Evolutionary conservation across 2,797 vertebrate genomes (phyloP).

Genomic region (Coreius guichenoti): DNA sequence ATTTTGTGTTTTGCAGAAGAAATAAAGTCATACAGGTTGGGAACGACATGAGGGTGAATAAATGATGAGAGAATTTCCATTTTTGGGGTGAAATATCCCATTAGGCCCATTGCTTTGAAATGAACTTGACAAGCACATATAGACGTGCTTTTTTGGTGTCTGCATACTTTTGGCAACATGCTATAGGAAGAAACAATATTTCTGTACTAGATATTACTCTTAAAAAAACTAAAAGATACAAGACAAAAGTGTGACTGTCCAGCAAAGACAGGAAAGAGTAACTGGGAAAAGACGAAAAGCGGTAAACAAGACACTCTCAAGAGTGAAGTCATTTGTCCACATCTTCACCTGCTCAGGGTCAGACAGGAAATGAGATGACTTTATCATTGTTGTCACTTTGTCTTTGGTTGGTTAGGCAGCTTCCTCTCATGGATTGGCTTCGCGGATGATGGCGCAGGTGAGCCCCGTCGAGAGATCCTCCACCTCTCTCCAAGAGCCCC

Average conservation of each 20-base stretch:
- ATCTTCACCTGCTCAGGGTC: constrained; percentile 72
- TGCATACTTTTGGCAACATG: neutral
- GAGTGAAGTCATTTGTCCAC: constrained; percentile 74
- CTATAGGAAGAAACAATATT: neutral
- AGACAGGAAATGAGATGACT: constrained; percentile 79
- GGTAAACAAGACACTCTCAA: constrained; percentile 71
- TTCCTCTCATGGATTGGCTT: constrained; percentile 81
- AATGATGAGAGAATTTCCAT: neutral
- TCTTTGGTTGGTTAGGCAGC: constrained; percentile 83
- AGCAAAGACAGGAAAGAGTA: constrained; percentile 13
- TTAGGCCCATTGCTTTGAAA: neutral
- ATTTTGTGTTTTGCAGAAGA: neutral
- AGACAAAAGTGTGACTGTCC: neutral
- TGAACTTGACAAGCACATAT: neutral
- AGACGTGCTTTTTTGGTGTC: neutral
- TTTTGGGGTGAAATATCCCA: neutral
- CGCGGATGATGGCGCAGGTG: constrained; percentile 87
- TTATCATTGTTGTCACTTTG: constrained; percentile 86
- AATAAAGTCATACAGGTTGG: neutral
- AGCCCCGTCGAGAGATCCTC: constrained; percentile 77
- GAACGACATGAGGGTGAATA: neutral
- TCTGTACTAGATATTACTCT: neutral
- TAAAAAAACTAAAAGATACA: neutral
- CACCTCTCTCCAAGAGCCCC: constrained; percentile 77
- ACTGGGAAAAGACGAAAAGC: constrained; percentile 47